Percentiles rank a stretch among this genome's conserved stretches.
Evolutionary conservation across 2,797 vertebrate species (phyloP).

Genomic region (Cuniculus paca): DNA sequence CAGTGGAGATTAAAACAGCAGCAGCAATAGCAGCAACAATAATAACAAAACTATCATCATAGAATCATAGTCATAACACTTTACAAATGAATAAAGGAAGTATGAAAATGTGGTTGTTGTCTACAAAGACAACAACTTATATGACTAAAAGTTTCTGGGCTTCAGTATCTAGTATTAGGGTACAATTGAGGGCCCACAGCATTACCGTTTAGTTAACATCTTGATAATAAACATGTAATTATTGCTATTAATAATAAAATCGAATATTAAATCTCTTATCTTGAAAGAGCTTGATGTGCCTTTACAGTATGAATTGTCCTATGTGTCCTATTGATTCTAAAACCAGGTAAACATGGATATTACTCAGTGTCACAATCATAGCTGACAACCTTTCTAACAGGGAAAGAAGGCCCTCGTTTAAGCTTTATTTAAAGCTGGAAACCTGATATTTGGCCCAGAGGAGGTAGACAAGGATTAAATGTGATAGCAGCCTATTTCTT

Average conservation of each 20-base stretch:
- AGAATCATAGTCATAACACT: not conserved
- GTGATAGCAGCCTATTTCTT: not conserved
- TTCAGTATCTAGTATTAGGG: not conserved
- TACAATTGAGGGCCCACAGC: not conserved
- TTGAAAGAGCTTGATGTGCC: conserved; percentile 3
- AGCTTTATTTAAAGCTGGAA: conserved; percentile 15
- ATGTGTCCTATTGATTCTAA: not conserved
- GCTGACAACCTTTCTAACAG: not conserved
- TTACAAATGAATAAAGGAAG: not conserved
- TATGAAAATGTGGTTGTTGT: not conserved
- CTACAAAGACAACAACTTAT: not conserved
- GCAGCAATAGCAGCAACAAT: not conserved
- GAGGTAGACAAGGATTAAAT: not conserved
- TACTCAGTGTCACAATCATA: not conserved
- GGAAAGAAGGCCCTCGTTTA: not conserved
- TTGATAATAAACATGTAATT: not conserved
- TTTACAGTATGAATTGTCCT: not conserved
- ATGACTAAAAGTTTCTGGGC: not conserved
- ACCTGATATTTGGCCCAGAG: not conserved
- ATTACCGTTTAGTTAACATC: not conserved
- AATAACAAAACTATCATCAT: not conserved
- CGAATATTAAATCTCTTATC: not conserved
- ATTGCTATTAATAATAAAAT: not conserved
- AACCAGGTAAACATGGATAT: not conserved
- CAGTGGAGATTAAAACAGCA: conserved; percentile 16